Conservation (phyloP, 2,797 vertebrate genomes). For the Urosaurus nigricauda region DNA sequence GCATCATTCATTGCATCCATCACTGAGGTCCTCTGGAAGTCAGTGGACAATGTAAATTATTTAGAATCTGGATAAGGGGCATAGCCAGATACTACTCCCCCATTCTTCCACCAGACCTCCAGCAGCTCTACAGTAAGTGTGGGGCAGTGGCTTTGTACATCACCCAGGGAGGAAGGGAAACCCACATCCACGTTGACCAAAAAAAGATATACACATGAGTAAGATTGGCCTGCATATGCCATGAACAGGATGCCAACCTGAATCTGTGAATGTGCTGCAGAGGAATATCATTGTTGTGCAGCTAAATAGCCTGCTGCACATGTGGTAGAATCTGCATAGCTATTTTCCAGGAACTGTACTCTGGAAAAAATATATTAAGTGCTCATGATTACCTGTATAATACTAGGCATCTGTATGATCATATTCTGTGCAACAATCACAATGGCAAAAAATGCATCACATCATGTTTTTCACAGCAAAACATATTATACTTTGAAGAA, state of each 20-base stretch:
- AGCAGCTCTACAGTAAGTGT: too few relatives aligned
- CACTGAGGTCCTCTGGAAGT: too few relatives aligned
- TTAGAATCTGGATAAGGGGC: too few relatives aligned
- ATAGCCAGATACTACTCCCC: too few relatives aligned
- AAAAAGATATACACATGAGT: too few relatives aligned
- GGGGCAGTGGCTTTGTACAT: too few relatives aligned
- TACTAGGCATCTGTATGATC: background rate
- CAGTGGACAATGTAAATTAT: too few relatives aligned
- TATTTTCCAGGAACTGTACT: background rate
- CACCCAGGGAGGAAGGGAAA: too few relatives aligned
- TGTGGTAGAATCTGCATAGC: background rate
- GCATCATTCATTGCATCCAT: too few relatives aligned
- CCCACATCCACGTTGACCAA: too few relatives aligned
- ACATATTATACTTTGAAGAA: background rate
- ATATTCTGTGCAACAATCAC: background rate
- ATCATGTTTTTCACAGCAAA: background rate
- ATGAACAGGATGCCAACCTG: background rate
- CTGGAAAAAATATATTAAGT: background rate
- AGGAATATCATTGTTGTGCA: background rate
- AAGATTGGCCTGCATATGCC: background rate
- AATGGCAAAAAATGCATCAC: background rate
- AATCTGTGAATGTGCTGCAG: background rate
- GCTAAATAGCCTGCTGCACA: background rate
- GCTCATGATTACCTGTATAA: background rate
- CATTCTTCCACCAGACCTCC: too few relatives aligned